Percentiles rank a stretch among this genome's conserved stretches.
phyloP scores from a whole-genome alignment of 2,113 vertebrate genomes.

The Hemibagrus wyckioides region DNA sequence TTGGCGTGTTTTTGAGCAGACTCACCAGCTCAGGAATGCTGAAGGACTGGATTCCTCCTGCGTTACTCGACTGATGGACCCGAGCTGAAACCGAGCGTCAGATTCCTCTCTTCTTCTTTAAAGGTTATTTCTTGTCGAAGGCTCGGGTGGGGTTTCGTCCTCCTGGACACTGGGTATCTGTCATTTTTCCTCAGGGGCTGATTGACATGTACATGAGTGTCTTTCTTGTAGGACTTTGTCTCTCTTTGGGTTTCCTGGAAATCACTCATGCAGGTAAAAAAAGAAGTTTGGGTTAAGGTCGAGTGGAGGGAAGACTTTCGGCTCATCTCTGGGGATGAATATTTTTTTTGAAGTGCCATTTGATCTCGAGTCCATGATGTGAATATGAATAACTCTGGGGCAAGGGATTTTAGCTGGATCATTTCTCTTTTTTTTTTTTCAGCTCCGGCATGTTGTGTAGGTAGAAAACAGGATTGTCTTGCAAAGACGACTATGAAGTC shows the following conservation, averaged over 20 bases:
- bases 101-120: not conserved
- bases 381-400: not conserved
- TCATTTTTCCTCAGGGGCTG: not conserved
- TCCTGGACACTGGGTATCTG: not conserved
- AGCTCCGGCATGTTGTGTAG: not conserved
- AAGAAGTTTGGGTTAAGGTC: not conserved
- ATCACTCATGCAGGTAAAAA: not conserved
- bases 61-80: conserved; percentile 17
- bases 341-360: conserved; percentile 8
- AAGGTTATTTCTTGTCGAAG: not conserved
- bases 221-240: not conserved
- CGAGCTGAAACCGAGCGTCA: not conserved
- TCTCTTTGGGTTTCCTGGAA: conserved; percentile 3
- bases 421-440: not conserved
- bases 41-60: conserved; percentile 56
- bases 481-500: not conserved
- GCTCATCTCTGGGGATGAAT: not conserved
- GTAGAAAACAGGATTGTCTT: too few relatives aligned
- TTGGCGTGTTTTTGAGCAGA: not conserved
- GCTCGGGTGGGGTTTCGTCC: not conserved
- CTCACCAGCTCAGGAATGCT: conserved; percentile 48
- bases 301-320: not conserved
- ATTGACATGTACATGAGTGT: not conserved
- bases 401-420: not conserved
- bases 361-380: conserved; percentile 2